Conservation (phyloP, 1,140 invertebrate species). For the Drosophila tropicalis region DNA sequence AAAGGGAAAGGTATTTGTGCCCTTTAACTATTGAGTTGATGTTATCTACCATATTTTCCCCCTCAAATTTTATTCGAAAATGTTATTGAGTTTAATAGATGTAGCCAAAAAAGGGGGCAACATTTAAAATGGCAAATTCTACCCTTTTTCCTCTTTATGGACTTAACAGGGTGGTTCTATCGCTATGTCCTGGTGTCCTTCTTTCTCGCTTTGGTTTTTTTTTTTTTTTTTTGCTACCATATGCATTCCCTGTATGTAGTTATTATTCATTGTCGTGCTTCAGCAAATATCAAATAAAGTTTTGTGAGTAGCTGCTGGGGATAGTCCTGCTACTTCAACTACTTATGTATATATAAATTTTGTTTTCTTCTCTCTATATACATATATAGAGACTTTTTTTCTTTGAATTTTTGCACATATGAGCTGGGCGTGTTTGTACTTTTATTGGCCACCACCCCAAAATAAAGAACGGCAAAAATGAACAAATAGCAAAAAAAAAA, state of each 20-base stretch:
- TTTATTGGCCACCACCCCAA: conserved; percentile 52
- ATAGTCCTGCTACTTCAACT: conserved; percentile 32
- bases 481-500: conserved; percentile 20
- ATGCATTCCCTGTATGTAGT: conserved; percentile 71
- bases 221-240: conserved; percentile 50
- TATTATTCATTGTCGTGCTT: conserved; percentile 80
- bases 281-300: conserved; percentile 74
- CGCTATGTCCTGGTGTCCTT: neutral
- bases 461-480: conserved; percentile 40
- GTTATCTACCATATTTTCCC: neutral
- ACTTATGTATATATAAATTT: conserved; percentile 17
- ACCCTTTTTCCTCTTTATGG: neutral
- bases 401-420: conserved; percentile 51
- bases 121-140: conserved; percentile 5
- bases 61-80: neutral
- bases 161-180: neutral
- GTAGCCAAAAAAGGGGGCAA: neutral
- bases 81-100: neutral
- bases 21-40: neutral
- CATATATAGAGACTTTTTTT: neutral
- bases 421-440: conserved; percentile 49
- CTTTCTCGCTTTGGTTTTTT: neutral
- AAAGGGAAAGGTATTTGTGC: no score
- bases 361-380: conserved; percentile 32
- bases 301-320: conserved; percentile 47